phyloP scores from a whole-genome alignment of 2,797 vertebrate species.

The Gallirallus australis region DNA sequence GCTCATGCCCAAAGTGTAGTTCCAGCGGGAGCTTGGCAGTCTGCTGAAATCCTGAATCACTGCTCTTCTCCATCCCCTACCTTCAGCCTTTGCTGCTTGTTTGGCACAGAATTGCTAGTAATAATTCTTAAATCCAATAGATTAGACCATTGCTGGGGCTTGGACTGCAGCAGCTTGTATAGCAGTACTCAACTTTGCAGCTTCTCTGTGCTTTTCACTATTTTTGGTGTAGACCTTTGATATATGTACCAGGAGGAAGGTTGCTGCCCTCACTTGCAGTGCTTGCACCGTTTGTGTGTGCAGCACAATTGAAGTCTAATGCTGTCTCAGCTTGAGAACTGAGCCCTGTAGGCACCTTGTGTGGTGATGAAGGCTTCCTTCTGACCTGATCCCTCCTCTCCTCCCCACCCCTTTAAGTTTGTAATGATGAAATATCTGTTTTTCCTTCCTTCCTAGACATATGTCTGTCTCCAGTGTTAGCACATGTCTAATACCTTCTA shows the following conservation, averaged over 20 bases:
- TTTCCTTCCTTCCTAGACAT: background rate
- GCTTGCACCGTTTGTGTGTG: background rate
- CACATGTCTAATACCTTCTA: background rate
- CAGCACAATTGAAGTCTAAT: background rate
- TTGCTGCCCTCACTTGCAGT: background rate
- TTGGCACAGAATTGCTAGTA: background rate
- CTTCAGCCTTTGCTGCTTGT: background rate
- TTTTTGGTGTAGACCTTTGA: background rate
- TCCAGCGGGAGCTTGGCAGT: background rate
- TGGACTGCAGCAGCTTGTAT: background rate
- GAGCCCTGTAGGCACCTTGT: background rate
- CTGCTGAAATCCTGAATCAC: background rate
- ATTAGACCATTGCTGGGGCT: background rate
- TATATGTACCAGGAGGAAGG: background rate
- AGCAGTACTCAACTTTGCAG: background rate
- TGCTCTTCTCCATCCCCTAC: background rate
- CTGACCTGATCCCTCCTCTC: background rate
- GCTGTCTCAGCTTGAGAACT: background rate
- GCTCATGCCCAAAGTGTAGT: background rate
- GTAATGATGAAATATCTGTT: background rate
- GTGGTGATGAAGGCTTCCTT: background rate
- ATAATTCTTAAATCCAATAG: background rate
- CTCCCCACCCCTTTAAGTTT: background rate
- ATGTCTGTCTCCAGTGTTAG: background rate
- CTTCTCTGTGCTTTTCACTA: background rate